These are phyloP conservation scores for Macroramphosus scolopax DNA, from an alignment of 2,797 vertebrate genomes.

Conservation along the genomic window DNA sequence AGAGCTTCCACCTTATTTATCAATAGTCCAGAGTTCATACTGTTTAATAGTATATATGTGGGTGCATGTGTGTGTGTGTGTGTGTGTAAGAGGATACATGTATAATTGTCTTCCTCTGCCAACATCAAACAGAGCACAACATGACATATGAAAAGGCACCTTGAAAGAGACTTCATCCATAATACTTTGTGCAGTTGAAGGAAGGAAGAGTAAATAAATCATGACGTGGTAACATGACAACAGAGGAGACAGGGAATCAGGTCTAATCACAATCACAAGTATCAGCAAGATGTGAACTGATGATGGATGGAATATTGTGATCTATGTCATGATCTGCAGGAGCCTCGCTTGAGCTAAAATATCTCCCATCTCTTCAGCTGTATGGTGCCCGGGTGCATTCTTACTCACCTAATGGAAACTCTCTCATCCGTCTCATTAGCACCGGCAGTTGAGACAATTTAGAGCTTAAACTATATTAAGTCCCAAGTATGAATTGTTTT, in stretches of 20 bases:
- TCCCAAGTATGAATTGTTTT: constrained; percentile 20
- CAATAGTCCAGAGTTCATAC: not conserved
- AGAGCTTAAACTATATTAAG: constrained; percentile 46
- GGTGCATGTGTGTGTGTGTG: constrained; percentile 6
- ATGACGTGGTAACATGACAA: constrained; percentile 8
- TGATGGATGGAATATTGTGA: too few relatives aligned
- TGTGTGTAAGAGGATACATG: constrained; percentile 21
- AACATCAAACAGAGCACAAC: constrained; percentile 47
- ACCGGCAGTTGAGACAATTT: constrained; percentile 43
- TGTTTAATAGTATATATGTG: not conserved
- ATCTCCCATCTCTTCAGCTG: constrained; percentile 6
- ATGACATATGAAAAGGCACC: constrained; percentile 17
- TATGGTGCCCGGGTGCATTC: too few relatives aligned
- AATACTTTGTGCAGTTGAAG: constrained; percentile 33
- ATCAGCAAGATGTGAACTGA: too few relatives aligned
- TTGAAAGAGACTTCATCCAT: constrained; percentile 62
- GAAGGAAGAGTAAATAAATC: constrained; percentile 27
- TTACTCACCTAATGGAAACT: constrained; percentile 20
- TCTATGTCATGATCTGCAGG: not conserved
- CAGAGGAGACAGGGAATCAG: constrained; percentile 1
- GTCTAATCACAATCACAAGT: too few relatives aligned
- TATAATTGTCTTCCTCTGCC: constrained; percentile 54
- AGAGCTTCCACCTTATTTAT: constrained; percentile 8
- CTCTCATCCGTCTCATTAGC: constrained; percentile 44
- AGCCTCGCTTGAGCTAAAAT: not conserved